These are phyloP conservation scores for Homalodisca vitripennis DNA, from an alignment of 1,140 invertebrate genomes.

Conservation along the genomic window DNA sequence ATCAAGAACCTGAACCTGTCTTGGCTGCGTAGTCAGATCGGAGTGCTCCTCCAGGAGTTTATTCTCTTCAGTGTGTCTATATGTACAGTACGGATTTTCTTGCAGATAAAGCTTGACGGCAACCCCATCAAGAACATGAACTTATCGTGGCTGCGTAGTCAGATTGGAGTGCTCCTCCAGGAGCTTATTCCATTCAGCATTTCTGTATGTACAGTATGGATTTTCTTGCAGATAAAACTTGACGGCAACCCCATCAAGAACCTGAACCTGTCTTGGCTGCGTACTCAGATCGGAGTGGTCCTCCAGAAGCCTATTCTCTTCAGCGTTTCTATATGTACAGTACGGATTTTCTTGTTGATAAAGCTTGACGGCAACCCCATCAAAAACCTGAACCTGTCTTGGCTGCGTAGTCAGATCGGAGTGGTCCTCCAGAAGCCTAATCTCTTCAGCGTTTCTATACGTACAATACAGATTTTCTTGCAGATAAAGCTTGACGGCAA, in stretches of 20 bases:
- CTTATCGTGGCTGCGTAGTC: constrained; percentile 65
- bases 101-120: constrained; percentile 63
- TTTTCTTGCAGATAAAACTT: constrained; percentile 58
- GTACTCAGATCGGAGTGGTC: constrained; percentile 73
- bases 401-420: constrained; percentile 69
- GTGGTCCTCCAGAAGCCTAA: constrained; percentile 81
- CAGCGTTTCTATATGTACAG: constrained; percentile 70
- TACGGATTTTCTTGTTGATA: too few relatives aligned
- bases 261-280: constrained; percentile 70
- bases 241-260: constrained; percentile 63
- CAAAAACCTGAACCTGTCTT: constrained; percentile 64
- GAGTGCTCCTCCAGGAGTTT: constrained; percentile 79
- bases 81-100: too few relatives aligned
- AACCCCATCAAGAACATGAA: constrained; percentile 63
- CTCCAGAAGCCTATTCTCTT: constrained; percentile 81
- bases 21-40: constrained; percentile 70
- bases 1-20: constrained; percentile 64
- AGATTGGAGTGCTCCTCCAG: constrained; percentile 77
- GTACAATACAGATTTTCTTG: too few relatives aligned
- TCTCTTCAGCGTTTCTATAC: constrained; percentile 73
- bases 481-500: constrained; percentile 63
- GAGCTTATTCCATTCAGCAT: constrained; percentile 76
- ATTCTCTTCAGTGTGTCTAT: constrained; percentile 74
- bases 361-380: constrained; percentile 63
- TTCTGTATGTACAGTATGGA: too few relatives aligned